Percentiles rank a stretch among this genome's conserved stretches.
phyloP scores from a whole-genome alignment of 30 jellyfish, hydroid and myxozoan species.

The Aurelia sp. region DNA sequence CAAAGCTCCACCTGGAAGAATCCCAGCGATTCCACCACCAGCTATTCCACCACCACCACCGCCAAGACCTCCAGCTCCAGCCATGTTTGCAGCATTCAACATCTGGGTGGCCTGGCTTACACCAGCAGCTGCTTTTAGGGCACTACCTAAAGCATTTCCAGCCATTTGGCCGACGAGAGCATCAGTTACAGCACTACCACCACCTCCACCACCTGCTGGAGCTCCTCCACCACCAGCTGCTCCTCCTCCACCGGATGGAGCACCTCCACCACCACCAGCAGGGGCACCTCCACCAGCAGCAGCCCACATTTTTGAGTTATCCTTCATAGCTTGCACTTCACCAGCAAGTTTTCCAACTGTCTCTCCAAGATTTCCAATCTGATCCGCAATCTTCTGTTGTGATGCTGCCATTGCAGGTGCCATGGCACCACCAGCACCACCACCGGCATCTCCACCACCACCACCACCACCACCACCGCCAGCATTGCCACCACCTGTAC shows the following conservation, averaged over 20 bases:
- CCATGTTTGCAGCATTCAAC: constrained; percentile 36
- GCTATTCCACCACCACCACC: constrained; percentile 16
- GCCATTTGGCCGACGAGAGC: constrained; percentile 69
- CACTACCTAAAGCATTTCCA: constrained; percentile 67
- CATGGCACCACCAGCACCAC: constrained; percentile 73
- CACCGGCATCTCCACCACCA: constrained; percentile 22
- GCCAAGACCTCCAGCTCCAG: constrained; percentile 23
- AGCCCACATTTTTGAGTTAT: constrained; percentile 74
- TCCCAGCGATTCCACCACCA: constrained; percentile 43
- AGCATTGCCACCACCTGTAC: constrained; percentile 74
- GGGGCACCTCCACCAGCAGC: constrained; percentile 75
- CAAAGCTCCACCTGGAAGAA: constrained; percentile 37
- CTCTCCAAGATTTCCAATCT: constrained; percentile 68
- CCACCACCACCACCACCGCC: constrained; percentile 77
- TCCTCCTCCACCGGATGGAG: constrained; percentile 36
- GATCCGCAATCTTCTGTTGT: constrained; percentile 55
- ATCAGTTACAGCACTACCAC: constrained; percentile 34
- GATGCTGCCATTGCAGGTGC: constrained; percentile 81
- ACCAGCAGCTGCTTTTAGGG: constrained; percentile 63
- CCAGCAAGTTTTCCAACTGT: constrained; percentile 89
- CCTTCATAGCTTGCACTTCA: constrained; percentile 90
- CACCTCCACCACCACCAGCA: constrained; percentile 68
- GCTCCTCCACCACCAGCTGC: no score
- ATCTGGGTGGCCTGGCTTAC: constrained; percentile 51
- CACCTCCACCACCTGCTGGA: background rate